These are phyloP conservation scores for Helicoverpa assulta DNA, from an alignment of 2,888 invertebrate species.

Conservation along the genomic window DNA sequence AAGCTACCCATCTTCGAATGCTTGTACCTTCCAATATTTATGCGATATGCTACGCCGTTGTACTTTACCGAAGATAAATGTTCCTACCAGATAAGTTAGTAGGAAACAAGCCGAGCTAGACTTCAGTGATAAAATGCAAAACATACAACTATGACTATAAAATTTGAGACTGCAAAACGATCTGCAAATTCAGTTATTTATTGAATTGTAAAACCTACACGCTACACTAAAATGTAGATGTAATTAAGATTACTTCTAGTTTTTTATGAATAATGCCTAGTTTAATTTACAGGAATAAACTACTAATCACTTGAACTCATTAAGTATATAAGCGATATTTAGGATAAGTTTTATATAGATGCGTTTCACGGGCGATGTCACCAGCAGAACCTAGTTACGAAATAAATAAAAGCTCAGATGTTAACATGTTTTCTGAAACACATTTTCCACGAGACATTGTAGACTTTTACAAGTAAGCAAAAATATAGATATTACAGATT, in stretches of 20 bases:
- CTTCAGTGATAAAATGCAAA: conserved; percentile 1
- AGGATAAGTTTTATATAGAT: too few species aligned
- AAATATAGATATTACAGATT: neutral
- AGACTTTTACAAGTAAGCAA: neutral
- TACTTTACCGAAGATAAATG: conserved; percentile 13
- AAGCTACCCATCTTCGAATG: conserved; percentile 61
- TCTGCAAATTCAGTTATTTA: conserved; percentile 9
- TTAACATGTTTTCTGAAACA: neutral
- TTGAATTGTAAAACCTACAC: neutral
- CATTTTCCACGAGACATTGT: neutral
- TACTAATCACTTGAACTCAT: too few species aligned
- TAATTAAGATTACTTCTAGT: neutral
- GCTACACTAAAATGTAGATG: neutral
- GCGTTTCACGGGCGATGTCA: too few species aligned
- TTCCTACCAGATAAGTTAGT: neutral
- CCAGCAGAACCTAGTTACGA: neutral
- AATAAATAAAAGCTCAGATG: neutral
- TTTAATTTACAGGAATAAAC: too few species aligned
- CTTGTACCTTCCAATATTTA: conserved; percentile 57
- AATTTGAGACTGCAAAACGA: conserved; percentile 5
- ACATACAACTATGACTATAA: neutral
- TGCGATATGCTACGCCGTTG: conserved; percentile 26
- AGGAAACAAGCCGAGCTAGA: neutral
- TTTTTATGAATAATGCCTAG: too few species aligned
- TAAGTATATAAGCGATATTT: too few species aligned